phyloP scores from a whole-genome alignment of 1,140 invertebrate genomes.

The Latrodectus geometricus region DNA sequence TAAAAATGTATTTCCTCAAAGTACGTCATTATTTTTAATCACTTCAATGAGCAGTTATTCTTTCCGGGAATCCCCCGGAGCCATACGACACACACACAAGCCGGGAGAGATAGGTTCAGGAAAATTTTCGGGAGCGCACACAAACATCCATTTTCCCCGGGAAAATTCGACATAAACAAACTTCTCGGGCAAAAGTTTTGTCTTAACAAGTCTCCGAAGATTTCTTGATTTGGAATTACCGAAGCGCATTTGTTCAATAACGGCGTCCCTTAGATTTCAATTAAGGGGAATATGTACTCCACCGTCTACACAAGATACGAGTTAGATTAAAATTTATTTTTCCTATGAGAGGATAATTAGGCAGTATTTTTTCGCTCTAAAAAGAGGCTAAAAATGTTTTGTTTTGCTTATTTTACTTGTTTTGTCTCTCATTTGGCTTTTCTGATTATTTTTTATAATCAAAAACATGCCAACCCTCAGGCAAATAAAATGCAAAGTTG shows the following conservation, averaged over 20 bases:
- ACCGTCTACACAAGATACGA: not conserved
- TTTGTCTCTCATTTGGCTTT: not conserved
- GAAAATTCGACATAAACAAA: slow-evolving; percentile 5
- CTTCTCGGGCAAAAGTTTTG: not conserved
- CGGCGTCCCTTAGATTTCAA: slow-evolving; percentile 39
- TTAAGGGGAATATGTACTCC: slow-evolving; percentile 15
- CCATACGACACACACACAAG: not conserved
- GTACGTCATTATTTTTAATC: slow-evolving; percentile 48
- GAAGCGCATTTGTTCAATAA: not conserved
- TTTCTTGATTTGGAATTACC: slow-evolving; percentile 7
- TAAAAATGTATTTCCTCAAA: slow-evolving; percentile 31
- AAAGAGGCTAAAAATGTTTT: not conserved
- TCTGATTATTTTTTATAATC: not conserved
- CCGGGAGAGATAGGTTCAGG: not conserved
- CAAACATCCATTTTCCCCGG: not conserved
- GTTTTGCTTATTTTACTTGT: not conserved
- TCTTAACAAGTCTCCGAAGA: slow-evolving; percentile 33
- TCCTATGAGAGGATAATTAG: not conserved
- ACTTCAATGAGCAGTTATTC: slow-evolving; percentile 31
- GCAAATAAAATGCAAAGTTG: no score
- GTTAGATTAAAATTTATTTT: slow-evolving; percentile 21
- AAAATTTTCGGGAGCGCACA: not conserved
- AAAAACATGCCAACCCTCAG: no score
- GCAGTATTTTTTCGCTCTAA: not conserved
- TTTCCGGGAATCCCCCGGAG: not conserved